Base-by-base conservation (phyloP, 2,888 invertebrate species). In the Ferrisia virgata region DNA sequence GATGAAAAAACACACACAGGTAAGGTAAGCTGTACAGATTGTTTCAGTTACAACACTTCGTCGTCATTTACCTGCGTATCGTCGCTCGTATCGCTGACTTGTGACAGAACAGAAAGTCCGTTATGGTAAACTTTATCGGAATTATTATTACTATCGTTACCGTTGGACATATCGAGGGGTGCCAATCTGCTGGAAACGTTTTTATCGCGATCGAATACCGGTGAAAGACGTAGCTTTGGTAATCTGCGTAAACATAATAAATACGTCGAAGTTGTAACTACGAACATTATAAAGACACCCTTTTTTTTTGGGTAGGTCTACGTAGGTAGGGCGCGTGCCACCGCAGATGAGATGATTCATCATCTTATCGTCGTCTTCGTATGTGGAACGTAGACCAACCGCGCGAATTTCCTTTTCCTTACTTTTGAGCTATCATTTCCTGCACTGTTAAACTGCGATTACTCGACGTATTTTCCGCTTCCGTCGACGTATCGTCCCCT, bases 191-290 rank as follows among this genome's bases (percentile, higher is more conserved):
- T 28, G 13, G 84, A 76, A 76, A 3, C n/a, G 22, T 69, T 79
- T 36, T 69, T 64, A 53, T 78, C 78, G 64, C 79, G 53, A 58
- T 84, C 13, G 18, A 79, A 80, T 1, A 84, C 92, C 0, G 92
- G 91, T 86, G 93, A 93, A 85, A 95, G 89, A 53, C 91, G 91
- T 86, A 95, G 89, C 86, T 94, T 93, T 8, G 95, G 95, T 91
- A 92, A 89, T 88, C 93, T 93, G 86, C 2, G 86, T 86, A 64
- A 43, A 28, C 4, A 8, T 22, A 39, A 43, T 25, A 25, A 79
- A 39, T n/a, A 22, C 8, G 36, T 36, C 36, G 4, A 36, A 40
- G 40, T 40, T 40, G 13, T 11, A 40, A 11, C 40, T n/a, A n/a
- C n/a, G n/a, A n/a, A 40, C 11, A 40, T 40, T 40, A 40, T 11